These are phyloP conservation scores for Acrocephalus scirpaceus DNA, from an alignment of 2,797 vertebrate species.

Conservation along the genomic window DNA sequence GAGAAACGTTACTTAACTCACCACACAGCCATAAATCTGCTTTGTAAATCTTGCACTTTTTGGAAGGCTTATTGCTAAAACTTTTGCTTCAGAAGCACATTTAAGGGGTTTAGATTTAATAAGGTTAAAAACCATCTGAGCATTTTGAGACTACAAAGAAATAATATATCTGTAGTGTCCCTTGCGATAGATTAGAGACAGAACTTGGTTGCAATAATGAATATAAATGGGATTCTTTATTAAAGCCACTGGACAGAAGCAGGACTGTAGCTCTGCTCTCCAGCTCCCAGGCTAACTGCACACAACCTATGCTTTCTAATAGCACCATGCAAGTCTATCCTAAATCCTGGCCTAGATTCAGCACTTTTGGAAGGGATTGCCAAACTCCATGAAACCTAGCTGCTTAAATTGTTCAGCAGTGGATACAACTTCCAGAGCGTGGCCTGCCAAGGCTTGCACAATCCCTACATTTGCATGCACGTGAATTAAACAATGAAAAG, in stretches of 20 bases:
- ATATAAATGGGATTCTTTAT: conserved; percentile 65
- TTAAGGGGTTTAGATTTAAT: conserved; percentile 52
- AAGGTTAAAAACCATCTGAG: conserved; percentile 63
- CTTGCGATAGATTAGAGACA: conserved; percentile 60
- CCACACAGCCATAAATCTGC: conserved; percentile 18
- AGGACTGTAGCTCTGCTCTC: conserved; percentile 8
- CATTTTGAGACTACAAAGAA: conserved; percentile 56
- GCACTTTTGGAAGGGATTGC: conserved; percentile 38
- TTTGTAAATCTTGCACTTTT: conserved; percentile 49
- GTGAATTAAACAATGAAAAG: conserved; percentile 30
- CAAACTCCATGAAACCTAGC: not conserved
- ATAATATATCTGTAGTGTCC: conserved; percentile 50
- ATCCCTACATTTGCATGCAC: not conserved
- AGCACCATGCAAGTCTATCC: not conserved
- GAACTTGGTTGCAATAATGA: conserved; percentile 47
- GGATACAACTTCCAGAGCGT: not conserved
- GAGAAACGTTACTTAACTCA: conserved; percentile 22
- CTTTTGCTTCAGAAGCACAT: conserved; percentile 62
- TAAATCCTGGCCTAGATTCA: conserved; percentile 54
- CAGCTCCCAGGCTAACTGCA: conserved; percentile 34
- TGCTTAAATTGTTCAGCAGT: not conserved
- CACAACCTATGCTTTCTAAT: conserved; percentile 5
- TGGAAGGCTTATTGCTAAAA: conserved; percentile 48
- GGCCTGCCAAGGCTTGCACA: conserved; percentile 8
- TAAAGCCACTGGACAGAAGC: conserved; percentile 62